Evolutionary conservation across 2,113 vertebrate species (phyloP).

Genomic region (Smithornis capensis): DNA sequence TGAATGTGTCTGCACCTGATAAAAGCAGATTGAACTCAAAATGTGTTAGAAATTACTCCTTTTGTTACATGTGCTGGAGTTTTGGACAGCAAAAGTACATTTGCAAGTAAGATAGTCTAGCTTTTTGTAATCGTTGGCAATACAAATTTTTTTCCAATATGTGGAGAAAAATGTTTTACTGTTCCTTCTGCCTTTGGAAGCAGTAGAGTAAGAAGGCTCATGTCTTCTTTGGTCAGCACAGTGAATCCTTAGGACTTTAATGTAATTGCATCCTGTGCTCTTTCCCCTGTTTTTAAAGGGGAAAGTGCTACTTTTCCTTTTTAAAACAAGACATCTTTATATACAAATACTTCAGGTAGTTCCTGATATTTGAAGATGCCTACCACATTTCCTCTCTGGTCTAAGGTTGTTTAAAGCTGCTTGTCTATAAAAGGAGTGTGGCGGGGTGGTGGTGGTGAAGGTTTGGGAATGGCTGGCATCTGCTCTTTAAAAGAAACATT

Average conservation of each 20-base stretch:
- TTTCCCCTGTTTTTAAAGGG: not conserved
- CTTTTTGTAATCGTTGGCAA: not conserved
- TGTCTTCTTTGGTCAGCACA: not conserved
- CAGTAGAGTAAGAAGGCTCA: not conserved
- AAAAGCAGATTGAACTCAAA: not conserved
- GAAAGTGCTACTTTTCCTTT: not conserved
- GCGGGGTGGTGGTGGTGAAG: not conserved
- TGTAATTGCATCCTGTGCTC: not conserved
- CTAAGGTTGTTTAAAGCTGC: not conserved
- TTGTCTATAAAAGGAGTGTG: not conserved
- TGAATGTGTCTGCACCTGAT: not conserved
- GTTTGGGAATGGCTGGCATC: not conserved
- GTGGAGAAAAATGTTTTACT: not conserved
- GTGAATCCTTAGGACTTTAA: not conserved
- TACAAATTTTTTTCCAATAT: not conserved
- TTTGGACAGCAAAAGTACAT: not conserved
- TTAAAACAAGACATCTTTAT: not conserved
- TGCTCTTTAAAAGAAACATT: not conserved
- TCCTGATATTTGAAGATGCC: not conserved
- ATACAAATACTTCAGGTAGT: not conserved
- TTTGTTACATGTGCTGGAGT: not conserved
- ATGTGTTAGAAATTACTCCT: not conserved
- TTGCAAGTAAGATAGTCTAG: not conserved
- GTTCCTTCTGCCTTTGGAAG: not conserved
- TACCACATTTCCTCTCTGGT: not conserved